phyloP scores from a whole-genome alignment of 2,888 invertebrate species.

The Coenonympha arcania region DNA sequence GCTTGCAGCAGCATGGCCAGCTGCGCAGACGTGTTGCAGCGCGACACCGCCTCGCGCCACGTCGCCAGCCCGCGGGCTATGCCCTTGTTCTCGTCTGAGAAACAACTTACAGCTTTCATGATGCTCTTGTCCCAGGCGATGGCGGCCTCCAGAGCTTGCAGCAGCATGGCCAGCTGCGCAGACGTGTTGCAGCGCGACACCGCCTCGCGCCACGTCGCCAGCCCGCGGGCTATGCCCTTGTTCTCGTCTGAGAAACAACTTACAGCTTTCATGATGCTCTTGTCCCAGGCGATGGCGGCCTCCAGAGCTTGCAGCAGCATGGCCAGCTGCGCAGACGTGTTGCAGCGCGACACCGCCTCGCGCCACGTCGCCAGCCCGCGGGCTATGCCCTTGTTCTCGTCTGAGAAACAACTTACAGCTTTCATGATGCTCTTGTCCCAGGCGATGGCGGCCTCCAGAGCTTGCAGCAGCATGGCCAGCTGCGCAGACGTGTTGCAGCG shows the following conservation, averaged over 20 bases:
- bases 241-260: too few relatives aligned
- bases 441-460: too few relatives aligned
- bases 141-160: slow-evolving; percentile 90
- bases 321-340: slow-evolving; percentile 84
- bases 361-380: slow-evolving; percentile 91
- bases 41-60: too few relatives aligned
- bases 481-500: too few relatives aligned
- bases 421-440: too few relatives aligned
- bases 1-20: too few relatives aligned
- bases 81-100: too few relatives aligned
- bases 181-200: slow-evolving; percentile 88
- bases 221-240: slow-evolving; percentile 84
- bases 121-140: slow-evolving; percentile 99
- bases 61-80: too few relatives aligned
- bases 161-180: slow-evolving; percentile 84
- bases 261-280: slow-evolving; percentile 99
- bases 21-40: too few relatives aligned
- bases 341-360: slow-evolving; percentile 86
- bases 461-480: too few relatives aligned
- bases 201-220: slow-evolving; percentile 91
- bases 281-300: slow-evolving; percentile 97
- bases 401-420: slow-evolving; percentile 22
- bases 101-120: slow-evolving; percentile 95
- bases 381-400: slow-evolving; percentile 75
- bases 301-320: slow-evolving; percentile 93